Conservation (phyloP, 2,113 vertebrate genomes). For the Sprattus sprattus region DNA sequence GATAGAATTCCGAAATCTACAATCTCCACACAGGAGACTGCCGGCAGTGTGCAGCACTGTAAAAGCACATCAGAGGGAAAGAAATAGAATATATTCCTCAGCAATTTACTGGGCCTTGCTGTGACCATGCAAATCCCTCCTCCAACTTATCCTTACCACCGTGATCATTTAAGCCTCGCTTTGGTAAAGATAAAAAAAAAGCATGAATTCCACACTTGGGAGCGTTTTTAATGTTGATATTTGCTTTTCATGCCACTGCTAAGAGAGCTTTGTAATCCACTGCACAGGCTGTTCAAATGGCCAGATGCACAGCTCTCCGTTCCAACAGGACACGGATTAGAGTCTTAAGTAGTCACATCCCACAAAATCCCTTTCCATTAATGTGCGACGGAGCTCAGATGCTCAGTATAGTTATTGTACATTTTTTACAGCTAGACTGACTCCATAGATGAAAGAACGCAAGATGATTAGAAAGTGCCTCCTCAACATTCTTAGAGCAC, state of each 20-base stretch:
- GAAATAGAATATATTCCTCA: conserved; percentile 25
- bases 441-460: conserved; percentile 5
- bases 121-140: conserved; percentile 34
- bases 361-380: conserved; percentile 38
- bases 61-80: conserved; percentile 32
- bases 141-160: conserved; percentile 10
- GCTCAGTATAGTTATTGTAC: conserved; percentile 31
- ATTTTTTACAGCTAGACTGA: conserved; percentile 17
- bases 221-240: conserved; percentile 29
- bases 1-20: conserved; percentile 33
- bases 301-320: conserved; percentile 40
- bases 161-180: conserved; percentile 41
- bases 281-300: conserved; percentile 38
- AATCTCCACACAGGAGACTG: conserved; percentile 22
- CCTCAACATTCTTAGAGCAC: not conserved
- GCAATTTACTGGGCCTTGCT: conserved; percentile 39
- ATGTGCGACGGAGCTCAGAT: conserved; percentile 30
- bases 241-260: conserved; percentile 31
- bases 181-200: conserved; percentile 25
- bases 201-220: conserved; percentile 34
- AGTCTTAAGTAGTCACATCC: conserved; percentile 49
- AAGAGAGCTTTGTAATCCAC: conserved; percentile 45
- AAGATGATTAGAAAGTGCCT: not conserved
- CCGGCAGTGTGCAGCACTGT: conserved; percentile 23
- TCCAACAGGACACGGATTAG: conserved; percentile 47